phyloP scores from a whole-genome alignment of 2,113 vertebrate genomes.

The Strix aluco region DNA sequence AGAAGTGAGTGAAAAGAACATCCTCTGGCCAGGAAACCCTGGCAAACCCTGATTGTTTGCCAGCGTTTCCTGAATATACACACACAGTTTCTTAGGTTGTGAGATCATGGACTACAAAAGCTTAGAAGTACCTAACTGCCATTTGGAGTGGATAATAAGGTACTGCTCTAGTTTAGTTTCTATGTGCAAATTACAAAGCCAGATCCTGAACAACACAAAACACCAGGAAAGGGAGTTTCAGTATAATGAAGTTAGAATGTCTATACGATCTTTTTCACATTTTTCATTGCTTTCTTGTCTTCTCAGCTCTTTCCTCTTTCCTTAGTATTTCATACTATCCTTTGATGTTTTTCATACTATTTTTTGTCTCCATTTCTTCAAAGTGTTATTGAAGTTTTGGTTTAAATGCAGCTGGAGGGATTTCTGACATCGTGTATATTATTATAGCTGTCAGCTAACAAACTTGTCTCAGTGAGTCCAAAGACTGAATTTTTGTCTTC shows the following conservation, averaged over 20 bases:
- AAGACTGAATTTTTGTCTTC: neutral
- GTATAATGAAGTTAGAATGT: neutral
- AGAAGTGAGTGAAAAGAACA: neutral
- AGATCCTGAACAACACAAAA: neutral
- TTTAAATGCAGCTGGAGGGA: neutral
- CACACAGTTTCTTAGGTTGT: neutral
- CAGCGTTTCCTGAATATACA: neutral
- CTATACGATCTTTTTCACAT: neutral
- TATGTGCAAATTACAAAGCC: neutral
- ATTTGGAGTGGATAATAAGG: neutral
- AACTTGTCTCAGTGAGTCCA: neutral
- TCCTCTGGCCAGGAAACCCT: neutral
- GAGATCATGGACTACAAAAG: neutral
- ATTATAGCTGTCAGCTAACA: neutral
- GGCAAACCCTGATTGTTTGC: neutral
- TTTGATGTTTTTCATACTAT: neutral
- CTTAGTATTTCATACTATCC: neutral
- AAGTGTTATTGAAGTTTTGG: neutral
- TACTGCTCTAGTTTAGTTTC: neutral
- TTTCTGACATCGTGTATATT: neutral
- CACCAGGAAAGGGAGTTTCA: neutral
- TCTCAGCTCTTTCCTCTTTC: neutral
- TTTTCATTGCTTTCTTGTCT: neutral
- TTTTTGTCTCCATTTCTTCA: neutral
- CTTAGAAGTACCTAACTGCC: neutral